These are phyloP conservation scores for Cochlearius cochlearius DNA, from an alignment of 2,113 vertebrate species.

Conservation along the genomic window DNA sequence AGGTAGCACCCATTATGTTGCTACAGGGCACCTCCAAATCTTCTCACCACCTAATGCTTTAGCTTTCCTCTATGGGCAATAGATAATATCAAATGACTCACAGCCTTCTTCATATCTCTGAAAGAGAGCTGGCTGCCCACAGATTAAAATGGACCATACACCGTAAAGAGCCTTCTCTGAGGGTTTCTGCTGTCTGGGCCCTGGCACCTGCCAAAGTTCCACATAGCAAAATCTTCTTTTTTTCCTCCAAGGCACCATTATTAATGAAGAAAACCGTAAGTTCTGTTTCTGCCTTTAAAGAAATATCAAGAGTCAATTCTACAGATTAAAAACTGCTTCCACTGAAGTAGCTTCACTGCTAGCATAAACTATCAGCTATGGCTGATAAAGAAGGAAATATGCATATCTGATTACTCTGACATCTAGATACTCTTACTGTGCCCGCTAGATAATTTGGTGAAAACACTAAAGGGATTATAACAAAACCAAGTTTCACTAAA, in stretches of 20 bases:
- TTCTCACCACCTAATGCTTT: background rate
- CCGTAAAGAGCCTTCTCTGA: background rate
- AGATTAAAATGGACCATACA: background rate
- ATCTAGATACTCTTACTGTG: background rate
- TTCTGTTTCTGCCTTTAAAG: background rate
- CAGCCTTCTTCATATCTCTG: background rate
- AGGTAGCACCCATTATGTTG: accelerated
- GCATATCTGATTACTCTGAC: background rate
- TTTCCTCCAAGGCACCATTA: background rate
- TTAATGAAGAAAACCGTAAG: background rate
- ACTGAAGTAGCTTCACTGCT: background rate
- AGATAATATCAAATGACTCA: background rate
- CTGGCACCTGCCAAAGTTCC: background rate
- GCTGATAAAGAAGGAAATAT: background rate
- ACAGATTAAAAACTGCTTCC: background rate
- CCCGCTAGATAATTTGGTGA: background rate
- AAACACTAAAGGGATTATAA: background rate
- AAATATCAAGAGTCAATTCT: background rate
- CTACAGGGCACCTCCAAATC: background rate
- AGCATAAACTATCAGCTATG: background rate
- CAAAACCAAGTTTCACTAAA: background rate
- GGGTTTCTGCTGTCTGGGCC: background rate
- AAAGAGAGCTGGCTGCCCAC: background rate
- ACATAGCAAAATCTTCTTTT: background rate
- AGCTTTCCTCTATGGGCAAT: background rate